Percentiles rank a stretch among this genome's conserved stretches.
Evolutionary conservation across 2,888 invertebrate species (phyloP).

Genomic region (Parnassius apollo): DNA sequence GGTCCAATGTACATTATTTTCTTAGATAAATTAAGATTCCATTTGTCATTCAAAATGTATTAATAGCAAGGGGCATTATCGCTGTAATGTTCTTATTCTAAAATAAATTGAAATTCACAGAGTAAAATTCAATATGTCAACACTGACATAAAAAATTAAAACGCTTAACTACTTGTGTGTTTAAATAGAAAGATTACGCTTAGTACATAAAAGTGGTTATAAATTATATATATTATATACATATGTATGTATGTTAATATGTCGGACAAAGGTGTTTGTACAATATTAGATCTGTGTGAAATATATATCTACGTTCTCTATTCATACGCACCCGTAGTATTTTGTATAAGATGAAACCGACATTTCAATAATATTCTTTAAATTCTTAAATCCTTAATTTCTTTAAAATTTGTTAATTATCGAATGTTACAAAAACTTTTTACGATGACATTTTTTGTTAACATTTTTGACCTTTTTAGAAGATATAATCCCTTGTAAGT

Average conservation of each 20-base stretch:
- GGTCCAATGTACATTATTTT: constrained; percentile 73
- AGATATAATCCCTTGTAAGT: not conserved
- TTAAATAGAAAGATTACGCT: constrained; percentile 73
- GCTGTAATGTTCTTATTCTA: constrained; percentile 57
- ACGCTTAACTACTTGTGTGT: constrained; percentile 77
- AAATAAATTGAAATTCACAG: constrained; percentile 49
- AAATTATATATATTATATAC: constrained; percentile 53
- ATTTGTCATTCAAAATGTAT: constrained; percentile 47
- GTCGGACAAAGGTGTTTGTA: constrained; percentile 71
- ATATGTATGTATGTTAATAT: constrained; percentile 69
- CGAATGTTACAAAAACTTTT: too few species aligned
- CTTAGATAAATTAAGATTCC: constrained; percentile 66
- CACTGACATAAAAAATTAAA: constrained; percentile 57
- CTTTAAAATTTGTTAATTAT: constrained; percentile 3
- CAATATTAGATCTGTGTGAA: constrained; percentile 77
- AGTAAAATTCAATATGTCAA: constrained; percentile 52
- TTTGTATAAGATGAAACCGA: constrained; percentile 32
- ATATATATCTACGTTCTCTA: constrained; percentile 33
- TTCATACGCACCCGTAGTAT: constrained; percentile 22
- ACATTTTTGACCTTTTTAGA: not conserved
- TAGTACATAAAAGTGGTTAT: constrained; percentile 67
- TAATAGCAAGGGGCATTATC: constrained; percentile 32
- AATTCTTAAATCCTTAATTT: constrained; percentile 35
- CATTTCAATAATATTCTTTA: constrained; percentile 43
- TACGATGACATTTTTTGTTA: too few species aligned